Conservation (phyloP, 2,113 vertebrate genomes). For the Tauraco erythrolophus region DNA sequence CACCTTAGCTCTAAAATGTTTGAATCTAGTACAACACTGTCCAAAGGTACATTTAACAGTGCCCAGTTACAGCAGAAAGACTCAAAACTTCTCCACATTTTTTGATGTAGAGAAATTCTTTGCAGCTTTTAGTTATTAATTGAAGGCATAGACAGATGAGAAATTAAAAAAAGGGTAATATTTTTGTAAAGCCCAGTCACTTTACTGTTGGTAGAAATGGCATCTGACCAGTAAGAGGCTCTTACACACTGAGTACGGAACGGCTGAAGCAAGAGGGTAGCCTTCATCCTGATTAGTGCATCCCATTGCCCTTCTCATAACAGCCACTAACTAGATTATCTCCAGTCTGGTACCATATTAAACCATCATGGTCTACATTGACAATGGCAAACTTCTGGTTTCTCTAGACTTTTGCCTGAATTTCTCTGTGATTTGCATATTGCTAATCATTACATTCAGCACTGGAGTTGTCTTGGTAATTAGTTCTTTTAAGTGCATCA, state of each 20-base stretch:
- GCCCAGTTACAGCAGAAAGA: neutral
- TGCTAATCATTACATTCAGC: slow-evolving; percentile 35
- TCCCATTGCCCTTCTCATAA: neutral
- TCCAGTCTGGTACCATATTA: neutral
- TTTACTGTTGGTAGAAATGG: neutral
- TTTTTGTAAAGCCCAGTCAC: neutral
- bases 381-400: slow-evolving; percentile 20
- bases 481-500: slow-evolving; percentile 54
- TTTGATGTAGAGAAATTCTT: neutral
- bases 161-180: neutral
- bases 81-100: neutral
- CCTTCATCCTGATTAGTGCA: neutral
- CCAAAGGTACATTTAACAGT: neutral
- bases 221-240: neutral
- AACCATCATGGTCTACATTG: neutral
- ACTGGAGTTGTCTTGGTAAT: slow-evolving; percentile 37
- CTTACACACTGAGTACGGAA: neutral
- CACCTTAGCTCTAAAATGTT: neutral
- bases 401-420: neutral
- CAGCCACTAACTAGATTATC: neutral
- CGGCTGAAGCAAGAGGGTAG: neutral
- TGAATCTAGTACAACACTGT: neutral
- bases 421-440: slow-evolving; percentile 33
- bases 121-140: neutral
- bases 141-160: neutral